These are phyloP conservation scores for Octodonta nipae DNA, from an alignment of 2,888 invertebrate genomes.

Conservation along the genomic window DNA sequence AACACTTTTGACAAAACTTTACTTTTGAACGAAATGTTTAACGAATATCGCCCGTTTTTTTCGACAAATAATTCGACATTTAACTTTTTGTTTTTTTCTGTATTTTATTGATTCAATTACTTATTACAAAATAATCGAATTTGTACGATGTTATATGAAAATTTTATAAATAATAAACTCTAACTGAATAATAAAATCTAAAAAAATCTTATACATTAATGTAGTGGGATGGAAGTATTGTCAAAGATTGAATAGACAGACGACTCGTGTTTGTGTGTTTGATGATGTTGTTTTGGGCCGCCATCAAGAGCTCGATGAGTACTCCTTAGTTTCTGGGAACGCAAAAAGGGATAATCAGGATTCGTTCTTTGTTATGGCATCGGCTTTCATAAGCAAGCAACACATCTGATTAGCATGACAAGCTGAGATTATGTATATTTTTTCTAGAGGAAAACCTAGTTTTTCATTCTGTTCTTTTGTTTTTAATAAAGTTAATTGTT, in stretches of 20 bases:
- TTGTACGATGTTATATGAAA: conserved; percentile 23
- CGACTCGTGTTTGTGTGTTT: conserved; percentile 18
- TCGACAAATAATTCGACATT: too few relatives aligned
- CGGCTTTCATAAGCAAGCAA: conserved; percentile 23
- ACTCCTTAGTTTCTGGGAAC: conserved; percentile 29
- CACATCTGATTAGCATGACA: conserved; percentile 15
- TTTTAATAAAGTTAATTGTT: too few relatives aligned
- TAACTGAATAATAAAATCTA: conserved; percentile 23
- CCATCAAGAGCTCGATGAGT: conserved; percentile 21
- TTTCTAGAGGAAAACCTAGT: too few relatives aligned
- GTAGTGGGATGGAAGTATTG: conserved; percentile 27
- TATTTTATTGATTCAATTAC: conserved; percentile 28
- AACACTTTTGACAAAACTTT: background rate
- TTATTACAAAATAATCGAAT: conserved; percentile 31
- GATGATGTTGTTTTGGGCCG: conserved; percentile 21
- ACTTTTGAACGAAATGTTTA: conserved; percentile 3
- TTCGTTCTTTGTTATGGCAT: conserved; percentile 20
- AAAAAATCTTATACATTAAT: conserved; percentile 24
- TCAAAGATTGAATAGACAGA: conserved; percentile 17
- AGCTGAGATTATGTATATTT: conserved; percentile 3
- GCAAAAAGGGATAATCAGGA: conserved; percentile 28
- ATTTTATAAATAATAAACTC: conserved; percentile 28
- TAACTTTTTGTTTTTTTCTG: conserved; percentile 9
- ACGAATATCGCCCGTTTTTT: too few relatives aligned
- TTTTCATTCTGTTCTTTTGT: too few relatives aligned